These are phyloP conservation scores for Dynastes tityus DNA, from an alignment of 2,888 invertebrate genomes.

Conservation along the genomic window DNA sequence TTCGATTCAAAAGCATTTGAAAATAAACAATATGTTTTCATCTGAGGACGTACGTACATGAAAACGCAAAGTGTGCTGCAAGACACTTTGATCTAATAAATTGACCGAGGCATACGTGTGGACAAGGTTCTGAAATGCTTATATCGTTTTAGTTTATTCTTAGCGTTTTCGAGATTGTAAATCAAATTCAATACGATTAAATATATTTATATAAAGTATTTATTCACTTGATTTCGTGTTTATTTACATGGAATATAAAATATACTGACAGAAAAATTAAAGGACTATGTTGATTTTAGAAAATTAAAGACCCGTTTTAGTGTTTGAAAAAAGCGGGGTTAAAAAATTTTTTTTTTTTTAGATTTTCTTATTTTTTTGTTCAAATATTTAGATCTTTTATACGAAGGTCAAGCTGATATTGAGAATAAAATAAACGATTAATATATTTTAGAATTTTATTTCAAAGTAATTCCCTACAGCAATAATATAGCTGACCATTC, in stretches of 20 bases:
- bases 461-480: too few species aligned
- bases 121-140: background rate
- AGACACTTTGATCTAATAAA: constrained; percentile 11
- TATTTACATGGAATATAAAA: background rate
- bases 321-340: background rate
- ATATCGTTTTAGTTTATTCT: background rate
- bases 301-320: background rate
- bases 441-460: too few species aligned
- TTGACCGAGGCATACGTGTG: background rate
- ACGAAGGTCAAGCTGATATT: too few species aligned
- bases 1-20: background rate
- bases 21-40: constrained; percentile 6
- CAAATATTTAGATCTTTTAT: too few species aligned
- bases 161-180: background rate
- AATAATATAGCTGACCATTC: too few species aligned
- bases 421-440: too few species aligned
- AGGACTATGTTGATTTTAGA: background rate
- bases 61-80: background rate
- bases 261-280: background rate
- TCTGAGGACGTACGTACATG: background rate
- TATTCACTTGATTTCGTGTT: background rate
- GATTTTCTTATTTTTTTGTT: too few species aligned
- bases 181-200: too few species aligned
- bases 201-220: background rate
- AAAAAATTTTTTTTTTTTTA: background rate